A percentile compares a stretch with the other conserved stretches of the same genome.
phyloP scores from a whole-genome alignment of 1,140 invertebrate genomes.

The Drosophila cardini region DNA sequence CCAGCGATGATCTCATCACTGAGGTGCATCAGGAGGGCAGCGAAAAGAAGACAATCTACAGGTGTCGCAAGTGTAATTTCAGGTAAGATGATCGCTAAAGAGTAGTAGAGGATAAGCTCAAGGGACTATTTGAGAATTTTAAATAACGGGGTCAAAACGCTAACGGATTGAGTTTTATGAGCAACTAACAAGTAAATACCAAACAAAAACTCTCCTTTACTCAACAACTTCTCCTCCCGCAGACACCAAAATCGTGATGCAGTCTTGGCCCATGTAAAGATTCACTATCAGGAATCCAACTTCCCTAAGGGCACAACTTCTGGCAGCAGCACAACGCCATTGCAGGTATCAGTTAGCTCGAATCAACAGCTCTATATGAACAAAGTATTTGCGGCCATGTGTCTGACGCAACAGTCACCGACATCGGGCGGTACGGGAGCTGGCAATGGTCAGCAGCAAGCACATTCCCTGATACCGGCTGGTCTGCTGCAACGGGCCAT shows the following conservation, averaged over 20 bases:
- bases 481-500: constrained; percentile 76
- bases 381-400: constrained; percentile 83
- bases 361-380: constrained; percentile 79
- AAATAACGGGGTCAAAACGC: no score
- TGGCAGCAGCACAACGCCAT: constrained; percentile 59
- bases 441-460: constrained; percentile 38
- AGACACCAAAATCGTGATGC: constrained; percentile 88
- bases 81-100: constrained; percentile 85
- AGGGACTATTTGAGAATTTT: no score
- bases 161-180: no score
- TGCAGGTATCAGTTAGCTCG: constrained; percentile 73
- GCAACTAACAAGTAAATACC: no score
- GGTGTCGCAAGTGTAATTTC: constrained; percentile 94
- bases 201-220: no score
- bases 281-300: constrained; percentile 86
- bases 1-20: constrained; percentile 78
- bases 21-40: constrained; percentile 81
- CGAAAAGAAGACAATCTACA: constrained; percentile 88
- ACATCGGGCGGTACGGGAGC: constrained; percentile 26
- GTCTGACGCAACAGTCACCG: constrained; percentile 69
- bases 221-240: constrained; percentile 13
- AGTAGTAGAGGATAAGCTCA: not conserved
- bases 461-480: constrained; percentile 68
- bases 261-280: constrained; percentile 88
- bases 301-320: constrained; percentile 61